A percentile compares a stretch with the other conserved stretches of the same genome.
Conservation (phyloP, 2,113 vertebrate genomes). For the Anarrhichthys ocellatus region DNA sequence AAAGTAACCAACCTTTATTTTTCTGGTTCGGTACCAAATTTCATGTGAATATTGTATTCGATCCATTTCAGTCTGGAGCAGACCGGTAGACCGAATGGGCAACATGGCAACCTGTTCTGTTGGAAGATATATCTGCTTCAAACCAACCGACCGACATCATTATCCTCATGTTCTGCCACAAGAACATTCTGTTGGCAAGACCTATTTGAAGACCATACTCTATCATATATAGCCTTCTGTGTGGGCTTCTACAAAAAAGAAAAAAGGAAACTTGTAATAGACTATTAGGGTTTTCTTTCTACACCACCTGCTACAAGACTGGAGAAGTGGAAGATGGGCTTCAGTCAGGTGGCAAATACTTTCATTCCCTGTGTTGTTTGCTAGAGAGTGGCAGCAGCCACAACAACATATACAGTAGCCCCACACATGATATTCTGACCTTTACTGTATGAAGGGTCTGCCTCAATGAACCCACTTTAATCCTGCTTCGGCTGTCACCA, state of each 20-base stretch:
- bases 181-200: not conserved
- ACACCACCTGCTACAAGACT: constrained; percentile 20
- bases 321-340: constrained; percentile 4
- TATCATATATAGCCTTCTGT: not conserved
- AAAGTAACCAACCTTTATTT: not conserved
- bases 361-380: constrained; percentile 35
- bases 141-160: not conserved
- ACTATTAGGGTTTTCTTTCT: not conserved
- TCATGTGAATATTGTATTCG: not conserved
- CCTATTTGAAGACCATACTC: not conserved
- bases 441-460: constrained; percentile 46
- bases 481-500: constrained; percentile 55
- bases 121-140: not conserved
- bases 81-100: too few species aligned
- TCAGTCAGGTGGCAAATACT: constrained; percentile 39
- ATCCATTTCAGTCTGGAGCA: not conserved
- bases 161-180: not conserved
- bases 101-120: not conserved
- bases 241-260: not conserved
- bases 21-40: not conserved
- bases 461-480: constrained; percentile 60
- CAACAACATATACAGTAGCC: constrained; percentile 23
- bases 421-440: constrained; percentile 16
- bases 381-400: constrained; percentile 14
- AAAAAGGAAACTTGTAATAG: not conserved